A percentile compares a stretch with the other conserved stretches of the same genome.
These are phyloP conservation scores for Dynastes hyllus DNA, from an alignment of 2,888 invertebrate genomes.

Conservation along the genomic window DNA sequence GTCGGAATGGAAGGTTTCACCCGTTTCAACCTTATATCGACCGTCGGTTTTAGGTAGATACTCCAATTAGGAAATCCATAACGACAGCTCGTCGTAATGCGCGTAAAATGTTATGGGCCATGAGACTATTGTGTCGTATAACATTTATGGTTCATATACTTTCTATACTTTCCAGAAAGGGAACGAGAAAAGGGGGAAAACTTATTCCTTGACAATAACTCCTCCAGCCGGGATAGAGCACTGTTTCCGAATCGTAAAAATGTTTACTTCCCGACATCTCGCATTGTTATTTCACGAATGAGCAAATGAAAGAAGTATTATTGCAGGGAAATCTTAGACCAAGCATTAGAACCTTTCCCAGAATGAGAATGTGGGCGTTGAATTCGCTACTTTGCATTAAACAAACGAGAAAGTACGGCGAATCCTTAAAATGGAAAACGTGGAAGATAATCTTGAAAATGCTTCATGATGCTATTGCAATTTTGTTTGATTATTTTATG, in stretches of 20 bases:
- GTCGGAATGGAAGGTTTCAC: constrained; percentile 11
- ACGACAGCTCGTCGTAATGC: constrained; percentile 22
- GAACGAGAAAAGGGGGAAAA: background rate
- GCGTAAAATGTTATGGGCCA: constrained; percentile 39
- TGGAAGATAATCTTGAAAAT: too few species aligned
- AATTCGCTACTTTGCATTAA: too few species aligned
- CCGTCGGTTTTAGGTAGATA: constrained; percentile 13
- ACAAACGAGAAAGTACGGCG: too few species aligned
- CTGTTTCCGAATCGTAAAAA: constrained; percentile 36
- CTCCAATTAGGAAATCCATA: constrained; percentile 46
- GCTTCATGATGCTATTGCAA: too few species aligned
- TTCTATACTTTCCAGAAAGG: background rate
- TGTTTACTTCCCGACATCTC: constrained; percentile 23
- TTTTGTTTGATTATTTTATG: too few species aligned
- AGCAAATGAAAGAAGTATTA: constrained; percentile 6
- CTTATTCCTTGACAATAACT: constrained; percentile 34
- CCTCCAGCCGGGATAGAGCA: background rate
- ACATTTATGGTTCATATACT: constrained; percentile 46
- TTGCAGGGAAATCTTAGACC: too few species aligned
- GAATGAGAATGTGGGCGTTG: too few species aligned
- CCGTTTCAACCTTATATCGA: background rate
- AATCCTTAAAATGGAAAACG: too few species aligned
- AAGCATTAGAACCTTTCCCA: too few species aligned
- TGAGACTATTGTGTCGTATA: constrained; percentile 34
- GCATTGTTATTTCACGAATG: constrained; percentile 3